A percentile compares a stretch with the other conserved stretches of the same genome.
phyloP scores from a whole-genome alignment of 2,888 invertebrate species.

The Drosophila testacea region DNA sequence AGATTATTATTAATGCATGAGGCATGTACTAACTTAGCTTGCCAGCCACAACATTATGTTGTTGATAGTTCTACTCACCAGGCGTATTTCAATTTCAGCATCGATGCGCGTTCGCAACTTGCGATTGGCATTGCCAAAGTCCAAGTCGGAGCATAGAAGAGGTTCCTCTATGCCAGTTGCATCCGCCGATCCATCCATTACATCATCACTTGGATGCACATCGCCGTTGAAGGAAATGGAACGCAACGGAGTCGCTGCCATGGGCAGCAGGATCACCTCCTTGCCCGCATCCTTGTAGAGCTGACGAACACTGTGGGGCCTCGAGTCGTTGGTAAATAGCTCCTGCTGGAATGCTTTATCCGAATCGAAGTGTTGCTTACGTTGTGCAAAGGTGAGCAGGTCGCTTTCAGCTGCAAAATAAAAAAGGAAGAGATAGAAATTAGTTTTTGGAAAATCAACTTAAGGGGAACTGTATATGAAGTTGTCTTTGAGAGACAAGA shows the following conservation, averaged over 20 bases:
- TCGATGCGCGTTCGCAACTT: slow-evolving; percentile 89
- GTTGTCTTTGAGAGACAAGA: not conserved
- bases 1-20: slow-evolving; percentile 69
- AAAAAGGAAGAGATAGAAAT: not conserved
- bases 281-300: slow-evolving; percentile 92
- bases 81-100: slow-evolving; percentile 94
- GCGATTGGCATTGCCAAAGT: slow-evolving; percentile 90
- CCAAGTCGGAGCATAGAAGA: slow-evolving; percentile 91
- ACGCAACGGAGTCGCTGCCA: slow-evolving; percentile 59
- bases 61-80: slow-evolving; percentile 88
- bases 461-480: not conserved
- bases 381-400: slow-evolving; percentile 93
- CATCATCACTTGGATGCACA: slow-evolving; percentile 56
- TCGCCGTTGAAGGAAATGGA: slow-evolving; percentile 71
- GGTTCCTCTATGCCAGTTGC: slow-evolving; percentile 85
- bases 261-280: slow-evolving; percentile 76
- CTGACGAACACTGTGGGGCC: slow-evolving; percentile 90
- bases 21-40: slow-evolving; percentile 27
- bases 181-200: slow-evolving; percentile 49
- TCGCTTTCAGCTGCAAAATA: slow-evolving; percentile 93
- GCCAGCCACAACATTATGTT: slow-evolving; percentile 1
- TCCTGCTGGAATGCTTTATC: slow-evolving; percentile 89
- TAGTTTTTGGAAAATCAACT: not conserved
- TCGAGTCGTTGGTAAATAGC: slow-evolving; percentile 91
- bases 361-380: slow-evolving; percentile 91